These are phyloP conservation scores for Rhagophthalmus giganteus DNA, from an alignment of 2,888 invertebrate species.

Conservation along the genomic window DNA sequence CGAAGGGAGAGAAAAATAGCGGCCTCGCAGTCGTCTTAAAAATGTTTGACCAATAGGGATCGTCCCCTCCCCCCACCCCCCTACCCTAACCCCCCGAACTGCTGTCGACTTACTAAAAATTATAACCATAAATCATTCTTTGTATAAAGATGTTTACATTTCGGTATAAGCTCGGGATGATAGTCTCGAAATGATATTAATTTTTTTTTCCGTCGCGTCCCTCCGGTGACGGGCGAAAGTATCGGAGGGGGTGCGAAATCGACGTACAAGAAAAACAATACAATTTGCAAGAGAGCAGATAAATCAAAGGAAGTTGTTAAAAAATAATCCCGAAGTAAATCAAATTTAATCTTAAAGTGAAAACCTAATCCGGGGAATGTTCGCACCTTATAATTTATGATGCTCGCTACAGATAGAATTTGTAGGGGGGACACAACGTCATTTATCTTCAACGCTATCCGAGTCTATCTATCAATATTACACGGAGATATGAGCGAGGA, in stretches of 20 bases:
- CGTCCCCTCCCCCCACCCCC: too few species aligned
- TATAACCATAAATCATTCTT: constrained; percentile 16
- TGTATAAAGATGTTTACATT: constrained; percentile 17
- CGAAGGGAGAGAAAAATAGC: too few species aligned
- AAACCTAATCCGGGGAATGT: constrained; percentile 38
- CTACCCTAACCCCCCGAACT: too few species aligned
- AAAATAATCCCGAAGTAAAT: constrained; percentile 36
- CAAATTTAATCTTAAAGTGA: constrained; percentile 40
- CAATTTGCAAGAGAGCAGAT: constrained; percentile 9
- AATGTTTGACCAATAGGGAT: constrained; percentile 7
- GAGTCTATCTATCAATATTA: constrained; percentile 41
- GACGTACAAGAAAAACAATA: constrained; percentile 5
- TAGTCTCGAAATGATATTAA: neutral
- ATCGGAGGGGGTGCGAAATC: too few species aligned
- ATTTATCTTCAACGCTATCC: constrained; percentile 41
- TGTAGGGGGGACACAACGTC: constrained; percentile 39
- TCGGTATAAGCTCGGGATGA: constrained; percentile 1
- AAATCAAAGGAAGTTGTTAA: constrained; percentile 23
- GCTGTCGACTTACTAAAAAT: constrained; percentile 10
- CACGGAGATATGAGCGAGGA: constrained; percentile 36
- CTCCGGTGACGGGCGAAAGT: too few species aligned
- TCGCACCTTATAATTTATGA: constrained; percentile 41
- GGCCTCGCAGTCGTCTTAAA: neutral
- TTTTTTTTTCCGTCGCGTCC: too few species aligned
- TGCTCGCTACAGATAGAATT: constrained; percentile 36